Percentiles rank a stretch among this genome's conserved stretches.
Evolutionary conservation across 2,888 invertebrate species (phyloP).

Genomic region (Alcis repandata): DNA sequence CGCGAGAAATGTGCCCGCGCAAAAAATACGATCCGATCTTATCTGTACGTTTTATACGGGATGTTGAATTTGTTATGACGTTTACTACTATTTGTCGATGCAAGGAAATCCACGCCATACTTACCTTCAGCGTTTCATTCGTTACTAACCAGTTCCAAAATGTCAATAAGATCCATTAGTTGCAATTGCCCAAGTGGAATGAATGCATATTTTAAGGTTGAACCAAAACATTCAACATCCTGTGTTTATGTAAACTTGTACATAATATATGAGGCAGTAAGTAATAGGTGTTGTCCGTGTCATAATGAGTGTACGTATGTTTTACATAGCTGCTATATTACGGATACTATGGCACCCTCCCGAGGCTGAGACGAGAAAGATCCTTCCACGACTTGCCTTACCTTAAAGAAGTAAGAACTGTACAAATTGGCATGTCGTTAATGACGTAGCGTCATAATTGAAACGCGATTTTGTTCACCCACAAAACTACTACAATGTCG

Average conservation of each 20-base stretch:
- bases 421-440: conserved; percentile 67
- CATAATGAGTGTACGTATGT: conserved; percentile 67
- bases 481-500: conserved; percentile 26
- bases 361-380: conserved; percentile 91
- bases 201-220: conserved; percentile 10
- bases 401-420: conserved; percentile 91
- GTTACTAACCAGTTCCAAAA: conserved; percentile 16
- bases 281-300: conserved; percentile 44
- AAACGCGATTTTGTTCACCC: conserved; percentile 25
- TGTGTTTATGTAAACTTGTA: conserved; percentile 23
- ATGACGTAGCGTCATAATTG: conserved; percentile 41
- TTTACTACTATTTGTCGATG: conserved; percentile 24
- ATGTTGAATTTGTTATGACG: conserved; percentile 32
- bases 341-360: conserved; percentile 90
- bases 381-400: conserved; percentile 92
- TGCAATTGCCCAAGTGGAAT: conserved; percentile 4
- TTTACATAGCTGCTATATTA: conserved; percentile 89
- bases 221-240: conserved; percentile 21
- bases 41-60: conserved; percentile 36
- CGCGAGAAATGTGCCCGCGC: conserved; percentile 33
- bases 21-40: conserved; percentile 32
- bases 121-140: background rate
- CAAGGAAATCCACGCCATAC: conserved; percentile 27
- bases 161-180: conserved; percentile 25
- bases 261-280: conserved; percentile 20